phyloP scores from a whole-genome alignment of 2,888 invertebrate genomes.

The Dyspetes luteomarginatus region DNA sequence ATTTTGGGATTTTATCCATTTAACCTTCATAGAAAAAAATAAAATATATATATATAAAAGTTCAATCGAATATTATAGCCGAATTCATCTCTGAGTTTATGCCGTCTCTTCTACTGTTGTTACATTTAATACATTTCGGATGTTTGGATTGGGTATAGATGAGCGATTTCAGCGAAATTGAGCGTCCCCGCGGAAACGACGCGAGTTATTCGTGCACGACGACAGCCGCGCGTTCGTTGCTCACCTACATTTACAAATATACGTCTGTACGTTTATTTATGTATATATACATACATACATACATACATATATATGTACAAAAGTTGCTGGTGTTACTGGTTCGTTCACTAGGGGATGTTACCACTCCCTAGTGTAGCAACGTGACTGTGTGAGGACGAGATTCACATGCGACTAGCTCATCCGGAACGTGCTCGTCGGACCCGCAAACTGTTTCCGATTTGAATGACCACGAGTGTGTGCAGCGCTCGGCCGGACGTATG shows the following conservation, averaged over 20 bases:
- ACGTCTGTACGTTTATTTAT: not conserved
- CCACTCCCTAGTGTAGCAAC: not conserved
- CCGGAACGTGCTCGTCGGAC: slow-evolving; percentile 65
- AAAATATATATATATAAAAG: too few species aligned
- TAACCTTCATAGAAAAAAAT: too few species aligned
- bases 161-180: slow-evolving; percentile 56
- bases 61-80: not conserved
- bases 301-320: too few species aligned
- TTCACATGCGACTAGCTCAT: slow-evolving; percentile 48
- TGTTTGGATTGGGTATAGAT: slow-evolving; percentile 24
- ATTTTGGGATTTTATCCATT: too few species aligned
- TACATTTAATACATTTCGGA: slow-evolving; percentile 43
- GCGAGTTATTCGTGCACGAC: slow-evolving; percentile 54
- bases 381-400: slow-evolving; percentile 6
- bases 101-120: slow-evolving; percentile 4
- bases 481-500: not conserved
- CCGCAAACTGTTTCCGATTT: slow-evolving; percentile 69
- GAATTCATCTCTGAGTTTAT: slow-evolving; percentile 13
- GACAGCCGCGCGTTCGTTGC: slow-evolving; percentile 21
- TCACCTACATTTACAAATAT: not conserved
- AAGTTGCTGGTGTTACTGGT: too few species aligned
- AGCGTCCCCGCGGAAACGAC: slow-evolving; percentile 50
- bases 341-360: too few species aligned
- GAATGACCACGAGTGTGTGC: slow-evolving; percentile 53
- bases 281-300: too few species aligned